A percentile compares a stretch with the other conserved stretches of the same genome.
These are phyloP conservation scores for Tethea ocularis DNA, from an alignment of 2,888 invertebrate species.

Conservation along the genomic window DNA sequence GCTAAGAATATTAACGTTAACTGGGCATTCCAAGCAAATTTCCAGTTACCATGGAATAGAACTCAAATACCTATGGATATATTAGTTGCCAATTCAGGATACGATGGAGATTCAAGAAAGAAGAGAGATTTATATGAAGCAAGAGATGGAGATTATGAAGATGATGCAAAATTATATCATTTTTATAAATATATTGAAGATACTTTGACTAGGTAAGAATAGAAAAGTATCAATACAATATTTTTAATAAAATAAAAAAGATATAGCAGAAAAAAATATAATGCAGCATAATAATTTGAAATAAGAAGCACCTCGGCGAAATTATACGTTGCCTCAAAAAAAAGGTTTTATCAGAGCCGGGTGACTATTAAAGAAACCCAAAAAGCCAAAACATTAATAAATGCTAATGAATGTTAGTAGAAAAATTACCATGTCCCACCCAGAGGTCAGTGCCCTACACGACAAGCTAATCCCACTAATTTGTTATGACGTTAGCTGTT, in stretches of 20 bases:
- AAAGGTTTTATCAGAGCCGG: not conserved
- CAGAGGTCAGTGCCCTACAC: not conserved
- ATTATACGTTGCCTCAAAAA: not conserved
- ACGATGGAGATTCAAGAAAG: conserved; percentile 53
- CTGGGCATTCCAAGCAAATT: conserved; percentile 77
- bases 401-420: not conserved
- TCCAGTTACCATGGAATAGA: conserved; percentile 74
- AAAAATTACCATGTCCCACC: not conserved
- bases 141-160: conserved; percentile 46
- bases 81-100: conserved; percentile 61
- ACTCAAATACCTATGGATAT: conserved; percentile 72
- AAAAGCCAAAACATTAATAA: not conserved
- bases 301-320: too few species aligned
- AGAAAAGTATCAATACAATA: conserved; percentile 13
- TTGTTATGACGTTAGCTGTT: not conserved
- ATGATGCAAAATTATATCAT: conserved; percentile 65
- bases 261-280: too few species aligned
- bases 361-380: not conserved
- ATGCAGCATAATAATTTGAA: too few species aligned
- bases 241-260: not conserved
- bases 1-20: conserved; percentile 64
- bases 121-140: conserved; percentile 43
- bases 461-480: conserved; percentile 5
- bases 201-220: conserved; percentile 57
- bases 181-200: conserved; percentile 71